Percentiles rank a stretch among this genome's conserved stretches.
Evolutionary conservation across 2,113 vertebrate genomes (phyloP).

Genomic region (Malaclemys terrapin): DNA sequence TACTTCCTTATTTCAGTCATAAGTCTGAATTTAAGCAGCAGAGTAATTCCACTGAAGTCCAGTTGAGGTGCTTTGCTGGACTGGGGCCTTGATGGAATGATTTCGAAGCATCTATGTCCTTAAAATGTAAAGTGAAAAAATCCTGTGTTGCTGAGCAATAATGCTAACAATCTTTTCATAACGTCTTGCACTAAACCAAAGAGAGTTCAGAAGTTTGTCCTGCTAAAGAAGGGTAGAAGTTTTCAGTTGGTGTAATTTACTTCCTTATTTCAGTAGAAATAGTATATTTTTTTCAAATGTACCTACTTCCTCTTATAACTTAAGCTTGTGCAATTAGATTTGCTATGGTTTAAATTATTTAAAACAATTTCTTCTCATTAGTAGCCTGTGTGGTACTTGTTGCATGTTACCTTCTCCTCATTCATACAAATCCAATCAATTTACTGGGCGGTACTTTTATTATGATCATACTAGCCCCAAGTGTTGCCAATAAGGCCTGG

Average conservation of each 20-base stretch:
- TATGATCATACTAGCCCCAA: no score
- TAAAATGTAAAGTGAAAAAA: conserved; percentile 9
- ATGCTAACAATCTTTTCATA: neutral
- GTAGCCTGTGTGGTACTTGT: no score
- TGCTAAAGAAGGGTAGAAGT: neutral
- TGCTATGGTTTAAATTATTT: neutral
- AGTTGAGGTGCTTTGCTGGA: neutral
- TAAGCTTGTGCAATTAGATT: neutral
- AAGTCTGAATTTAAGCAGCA: neutral
- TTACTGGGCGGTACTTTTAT: no score
- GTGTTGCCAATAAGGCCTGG: no score
- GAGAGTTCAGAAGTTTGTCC: neutral
- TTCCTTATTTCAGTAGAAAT: no score
- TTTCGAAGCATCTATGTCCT: neutral
- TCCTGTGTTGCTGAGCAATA: neutral
- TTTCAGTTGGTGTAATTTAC: neutral
- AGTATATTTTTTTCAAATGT: neutral
- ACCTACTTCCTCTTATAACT: neutral
- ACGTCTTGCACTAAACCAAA: neutral
- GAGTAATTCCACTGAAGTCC: neutral
- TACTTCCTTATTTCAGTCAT: no score
- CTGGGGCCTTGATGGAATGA: neutral
- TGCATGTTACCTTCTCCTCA: neutral
- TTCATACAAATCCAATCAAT: neutral
- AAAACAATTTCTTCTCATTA: neutral